A percentile compares a stretch with the other conserved stretches of the same genome.
Evolutionary conservation across 2,797 vertebrate species (phyloP).

Genomic region (Merluccius polli): DNA sequence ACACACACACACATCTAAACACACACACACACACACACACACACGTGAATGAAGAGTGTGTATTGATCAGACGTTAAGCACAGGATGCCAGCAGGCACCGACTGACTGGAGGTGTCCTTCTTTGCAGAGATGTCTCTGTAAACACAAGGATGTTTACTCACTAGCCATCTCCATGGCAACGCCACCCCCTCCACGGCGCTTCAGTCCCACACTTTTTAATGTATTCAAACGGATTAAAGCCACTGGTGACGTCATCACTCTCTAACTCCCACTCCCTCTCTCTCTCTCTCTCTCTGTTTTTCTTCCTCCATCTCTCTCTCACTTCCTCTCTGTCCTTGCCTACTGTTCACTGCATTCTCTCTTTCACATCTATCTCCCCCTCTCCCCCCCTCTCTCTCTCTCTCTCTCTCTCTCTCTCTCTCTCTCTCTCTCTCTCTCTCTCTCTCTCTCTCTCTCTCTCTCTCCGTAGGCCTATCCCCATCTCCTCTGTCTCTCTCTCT

Average conservation of each 20-base stretch:
- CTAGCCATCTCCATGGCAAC: neutral
- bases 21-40: neutral
- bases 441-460: neutral
- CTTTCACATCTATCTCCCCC: neutral
- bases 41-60: neutral
- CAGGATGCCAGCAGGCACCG: neutral
- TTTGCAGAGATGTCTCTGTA: neutral
- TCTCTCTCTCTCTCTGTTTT: neutral
- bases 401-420: neutral
- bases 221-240: neutral
- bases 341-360: too few species aligned
- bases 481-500: conserved; percentile 1
- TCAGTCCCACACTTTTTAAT: neutral
- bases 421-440: neutral
- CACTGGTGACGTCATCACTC: neutral
- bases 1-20: neutral
- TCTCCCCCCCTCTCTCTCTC: neutral
- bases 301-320: neutral
- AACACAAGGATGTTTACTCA: neutral
- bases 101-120: neutral
- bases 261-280: neutral
- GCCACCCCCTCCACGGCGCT: neutral
- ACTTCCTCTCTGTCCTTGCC: neutral
- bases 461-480: neutral
- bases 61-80: neutral